Percentiles rank a stretch among this genome's conserved stretches.
phyloP scores from a whole-genome alignment of 1,140 invertebrate species.

The Neomicropteryx cornuta region DNA sequence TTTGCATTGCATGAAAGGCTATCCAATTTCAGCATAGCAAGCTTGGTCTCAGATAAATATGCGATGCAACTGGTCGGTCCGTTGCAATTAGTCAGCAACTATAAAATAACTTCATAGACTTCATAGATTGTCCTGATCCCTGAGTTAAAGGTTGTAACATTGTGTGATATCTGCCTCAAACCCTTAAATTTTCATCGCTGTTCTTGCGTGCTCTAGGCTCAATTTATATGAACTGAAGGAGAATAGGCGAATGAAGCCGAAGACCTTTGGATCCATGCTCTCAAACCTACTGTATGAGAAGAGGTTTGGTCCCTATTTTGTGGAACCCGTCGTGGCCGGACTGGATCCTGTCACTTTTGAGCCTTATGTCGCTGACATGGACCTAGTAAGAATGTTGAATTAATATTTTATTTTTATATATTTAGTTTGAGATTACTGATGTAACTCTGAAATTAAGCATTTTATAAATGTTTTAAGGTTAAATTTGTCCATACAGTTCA shows the following conservation, averaged over 20 bases:
- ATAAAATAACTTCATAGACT: too few relatives aligned
- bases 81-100: too few relatives aligned
- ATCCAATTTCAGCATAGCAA: too few relatives aligned
- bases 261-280: conserved; percentile 86
- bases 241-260: conserved; percentile 81
- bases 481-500: too few relatives aligned
- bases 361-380: conserved; percentile 89
- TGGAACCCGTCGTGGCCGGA: conserved; percentile 93
- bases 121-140: too few relatives aligned
- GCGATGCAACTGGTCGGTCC: too few relatives aligned
- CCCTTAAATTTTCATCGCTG: too few relatives aligned
- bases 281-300: conserved; percentile 94
- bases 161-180: too few relatives aligned
- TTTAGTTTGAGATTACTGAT: neutral
- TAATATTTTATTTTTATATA: neutral
- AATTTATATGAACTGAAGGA: conserved; percentile 93
- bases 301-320: conserved; percentile 96
- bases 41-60: too few relatives aligned
- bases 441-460: neutral
- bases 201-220: conserved; percentile 49
- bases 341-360: conserved; percentile 77
- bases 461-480: too few relatives aligned
- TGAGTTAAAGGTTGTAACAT: too few relatives aligned
- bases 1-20: too few relatives aligned
- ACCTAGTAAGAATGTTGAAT: conserved; percentile 53